These are phyloP conservation scores for Colossoma macropomum DNA, from an alignment of 2,113 vertebrate genomes.

Conservation along the genomic window DNA sequence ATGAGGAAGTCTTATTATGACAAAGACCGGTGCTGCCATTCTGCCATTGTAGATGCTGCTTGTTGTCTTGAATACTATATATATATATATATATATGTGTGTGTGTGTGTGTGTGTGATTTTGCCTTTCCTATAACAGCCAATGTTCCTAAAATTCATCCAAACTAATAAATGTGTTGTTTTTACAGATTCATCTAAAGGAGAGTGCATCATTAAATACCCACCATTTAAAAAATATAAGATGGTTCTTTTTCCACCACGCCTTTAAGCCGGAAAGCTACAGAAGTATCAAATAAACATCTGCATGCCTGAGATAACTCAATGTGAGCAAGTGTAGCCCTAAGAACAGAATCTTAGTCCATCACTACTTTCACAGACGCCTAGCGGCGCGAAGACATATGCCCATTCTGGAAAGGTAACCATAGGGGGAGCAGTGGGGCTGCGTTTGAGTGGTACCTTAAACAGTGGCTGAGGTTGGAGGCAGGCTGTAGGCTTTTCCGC, in stretches of 20 bases:
- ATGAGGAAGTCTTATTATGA: conserved; percentile 1
- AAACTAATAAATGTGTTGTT: neutral
- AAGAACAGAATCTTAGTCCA: conserved; percentile 19
- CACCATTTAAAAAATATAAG: neutral
- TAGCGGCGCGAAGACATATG: neutral
- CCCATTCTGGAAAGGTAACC: neutral
- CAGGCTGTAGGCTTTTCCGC: conserved; percentile 56
- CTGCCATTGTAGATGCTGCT: neutral
- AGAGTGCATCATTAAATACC: neutral
- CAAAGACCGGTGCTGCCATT: neutral
- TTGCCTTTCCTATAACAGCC: too few relatives aligned
- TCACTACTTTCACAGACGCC: neutral
- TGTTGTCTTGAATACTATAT: neutral
- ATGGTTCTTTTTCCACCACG: neutral
- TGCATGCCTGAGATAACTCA: conserved; percentile 15
- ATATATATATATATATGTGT: too few relatives aligned
- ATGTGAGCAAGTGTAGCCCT: neutral
- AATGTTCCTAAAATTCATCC: too few relatives aligned
- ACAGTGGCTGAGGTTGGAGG: conserved; percentile 70
- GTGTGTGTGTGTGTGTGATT: too few relatives aligned
- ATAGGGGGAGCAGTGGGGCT: conserved; percentile 74
- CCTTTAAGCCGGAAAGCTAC: neutral
- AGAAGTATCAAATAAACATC: conserved; percentile 9
- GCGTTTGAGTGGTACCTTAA: conserved; percentile 70
- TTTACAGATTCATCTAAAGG: neutral